Evolutionary conservation across 1,140 invertebrate genomes (phyloP).

Genomic region (Telenomus remus): DNA sequence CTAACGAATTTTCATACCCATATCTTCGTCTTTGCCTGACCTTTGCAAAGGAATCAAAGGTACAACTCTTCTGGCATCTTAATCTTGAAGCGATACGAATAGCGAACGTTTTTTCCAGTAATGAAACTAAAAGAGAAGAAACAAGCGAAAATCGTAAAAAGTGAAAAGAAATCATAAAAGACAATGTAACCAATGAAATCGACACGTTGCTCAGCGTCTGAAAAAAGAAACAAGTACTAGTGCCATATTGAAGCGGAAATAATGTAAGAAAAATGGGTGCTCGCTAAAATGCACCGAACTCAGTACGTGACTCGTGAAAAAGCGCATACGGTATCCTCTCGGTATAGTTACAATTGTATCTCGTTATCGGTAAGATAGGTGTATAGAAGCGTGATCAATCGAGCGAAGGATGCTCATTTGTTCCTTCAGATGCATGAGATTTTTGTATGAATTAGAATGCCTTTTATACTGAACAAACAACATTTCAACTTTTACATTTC

Average conservation of each 20-base stretch:
- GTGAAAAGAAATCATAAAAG: slow-evolving; percentile 6
- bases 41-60: slow-evolving; percentile 52
- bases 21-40: slow-evolving; percentile 44
- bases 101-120: too few species aligned
- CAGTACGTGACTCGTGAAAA: slow-evolving; percentile 34
- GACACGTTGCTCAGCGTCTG: slow-evolving; percentile 48
- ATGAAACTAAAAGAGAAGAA: too few species aligned
- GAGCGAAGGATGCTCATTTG: slow-evolving; percentile 45
- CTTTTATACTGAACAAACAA: slow-evolving; percentile 63
- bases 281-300: slow-evolving; percentile 39
- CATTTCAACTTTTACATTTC: slow-evolving; percentile 56
- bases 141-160: slow-evolving; percentile 9
- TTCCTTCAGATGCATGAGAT: slow-evolving; percentile 52
- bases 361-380: slow-evolving; percentile 60
- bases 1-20: slow-evolving; percentile 7
- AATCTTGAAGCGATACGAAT: neutral
- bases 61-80: slow-evolving; percentile 17
- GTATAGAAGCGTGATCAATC: slow-evolving; percentile 54
- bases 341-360: slow-evolving; percentile 53
- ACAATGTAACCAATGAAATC: slow-evolving; percentile 25
- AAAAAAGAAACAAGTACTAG: slow-evolving; percentile 34
- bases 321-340: slow-evolving; percentile 45
- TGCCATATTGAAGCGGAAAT: slow-evolving; percentile 39
- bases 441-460: slow-evolving; percentile 60
- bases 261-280: slow-evolving; percentile 29